Evolutionary conservation across 2,113 vertebrate genomes (phyloP).

Genomic region (Microcebus murinus): DNA sequence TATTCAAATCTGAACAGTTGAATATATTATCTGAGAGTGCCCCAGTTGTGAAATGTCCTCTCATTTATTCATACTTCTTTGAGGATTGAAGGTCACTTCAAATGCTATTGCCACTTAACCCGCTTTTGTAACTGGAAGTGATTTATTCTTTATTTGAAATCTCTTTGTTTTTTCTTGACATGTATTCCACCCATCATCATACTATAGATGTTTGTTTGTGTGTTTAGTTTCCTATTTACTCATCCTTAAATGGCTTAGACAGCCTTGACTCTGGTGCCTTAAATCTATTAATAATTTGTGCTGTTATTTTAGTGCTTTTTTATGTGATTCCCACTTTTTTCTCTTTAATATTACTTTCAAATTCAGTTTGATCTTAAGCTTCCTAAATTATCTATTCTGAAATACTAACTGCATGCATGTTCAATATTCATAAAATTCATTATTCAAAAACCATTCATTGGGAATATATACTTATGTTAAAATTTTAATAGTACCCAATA

Average conservation of each 20-base stretch:
- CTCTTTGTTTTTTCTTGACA: neutral
- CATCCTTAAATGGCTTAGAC: neutral
- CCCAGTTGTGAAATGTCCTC: neutral
- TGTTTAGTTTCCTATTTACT: neutral
- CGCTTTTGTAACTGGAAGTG: neutral
- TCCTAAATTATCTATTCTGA: neutral
- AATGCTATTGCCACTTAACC: neutral
- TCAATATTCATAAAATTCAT: neutral
- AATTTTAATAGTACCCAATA: neutral
- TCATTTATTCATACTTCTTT: neutral
- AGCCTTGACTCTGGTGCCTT: neutral
- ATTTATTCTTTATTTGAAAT: conserved; percentile 38
- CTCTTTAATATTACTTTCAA: neutral
- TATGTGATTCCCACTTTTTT: neutral
- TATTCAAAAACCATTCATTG: neutral
- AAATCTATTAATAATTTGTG: neutral
- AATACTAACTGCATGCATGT: neutral
- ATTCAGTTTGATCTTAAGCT: neutral
- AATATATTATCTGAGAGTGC: neutral
- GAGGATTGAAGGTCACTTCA: neutral
- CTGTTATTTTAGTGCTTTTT: neutral
- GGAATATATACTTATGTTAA: neutral
- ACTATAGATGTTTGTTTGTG: neutral
- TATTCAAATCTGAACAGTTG: neutral
- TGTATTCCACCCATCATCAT: neutral